phyloP scores from a whole-genome alignment of 2,888 invertebrate genomes.

The Phorcus lineatus region DNA sequence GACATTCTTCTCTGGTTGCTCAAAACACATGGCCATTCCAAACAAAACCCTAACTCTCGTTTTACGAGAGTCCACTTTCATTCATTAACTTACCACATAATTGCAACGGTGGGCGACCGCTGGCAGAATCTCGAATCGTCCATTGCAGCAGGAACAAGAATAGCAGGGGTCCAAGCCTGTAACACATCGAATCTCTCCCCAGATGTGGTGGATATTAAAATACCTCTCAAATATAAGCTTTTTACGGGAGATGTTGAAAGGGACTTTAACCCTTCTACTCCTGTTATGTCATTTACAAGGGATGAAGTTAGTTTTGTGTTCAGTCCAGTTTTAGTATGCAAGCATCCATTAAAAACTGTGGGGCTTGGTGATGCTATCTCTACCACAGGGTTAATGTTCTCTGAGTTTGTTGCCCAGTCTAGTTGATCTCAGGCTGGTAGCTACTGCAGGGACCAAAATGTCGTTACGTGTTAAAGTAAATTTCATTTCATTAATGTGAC shows the following conservation, averaged over 20 bases:
- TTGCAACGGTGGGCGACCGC: conserved; percentile 69
- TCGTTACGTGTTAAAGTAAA: too few relatives aligned
- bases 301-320: conserved; percentile 75
- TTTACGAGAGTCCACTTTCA: conserved; percentile 77
- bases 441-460: too few relatives aligned
- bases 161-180: conserved; percentile 76
- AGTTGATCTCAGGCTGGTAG: not conserved
- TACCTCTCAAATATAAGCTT: conserved; percentile 71
- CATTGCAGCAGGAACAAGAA: conserved; percentile 76
- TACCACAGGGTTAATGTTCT: conserved; percentile 76
- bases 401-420: conserved; percentile 51
- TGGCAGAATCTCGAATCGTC: conserved; percentile 76
- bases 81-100: conserved; percentile 77
- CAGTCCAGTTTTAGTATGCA: conserved; percentile 77
- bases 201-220: conserved; percentile 72
- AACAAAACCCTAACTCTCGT: conserved; percentile 64
- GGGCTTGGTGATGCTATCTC: conserved; percentile 77
- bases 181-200: conserved; percentile 60
- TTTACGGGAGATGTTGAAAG: conserved; percentile 55
- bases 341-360: conserved; percentile 76
- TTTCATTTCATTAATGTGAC: too few relatives aligned
- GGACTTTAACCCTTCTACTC: conserved; percentile 63
- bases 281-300: conserved; percentile 74
- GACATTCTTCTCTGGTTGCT: conserved; percentile 77
- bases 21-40: conserved; percentile 73